These are phyloP conservation scores for Darevskia mixta DNA, from an alignment of 2,797 vertebrate genomes.

Conservation along the genomic window DNA sequence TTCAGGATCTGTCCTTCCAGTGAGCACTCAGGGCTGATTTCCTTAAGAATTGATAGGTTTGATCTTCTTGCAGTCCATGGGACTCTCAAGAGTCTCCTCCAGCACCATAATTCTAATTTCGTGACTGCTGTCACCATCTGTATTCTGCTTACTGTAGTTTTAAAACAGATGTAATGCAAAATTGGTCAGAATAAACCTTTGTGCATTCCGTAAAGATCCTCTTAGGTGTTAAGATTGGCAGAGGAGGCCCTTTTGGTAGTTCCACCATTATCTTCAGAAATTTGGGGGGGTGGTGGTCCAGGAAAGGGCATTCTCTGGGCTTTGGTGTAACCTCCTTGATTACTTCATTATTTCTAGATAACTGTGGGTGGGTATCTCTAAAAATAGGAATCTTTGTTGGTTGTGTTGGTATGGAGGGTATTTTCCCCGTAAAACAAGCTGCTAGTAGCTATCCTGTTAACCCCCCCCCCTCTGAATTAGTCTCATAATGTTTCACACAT, in stretches of 20 bases:
- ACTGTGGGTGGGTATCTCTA: neutral
- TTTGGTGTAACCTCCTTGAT: neutral
- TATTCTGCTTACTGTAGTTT: neutral
- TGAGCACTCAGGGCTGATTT: too few species aligned
- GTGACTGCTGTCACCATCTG: too few species aligned
- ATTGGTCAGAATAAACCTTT: conserved; percentile 13
- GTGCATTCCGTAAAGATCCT: neutral
- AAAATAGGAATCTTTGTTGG: neutral
- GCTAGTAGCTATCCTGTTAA: neutral
- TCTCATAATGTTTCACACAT: neutral
- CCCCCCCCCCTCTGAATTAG: neutral
- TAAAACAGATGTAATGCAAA: neutral
- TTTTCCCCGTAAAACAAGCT: neutral
- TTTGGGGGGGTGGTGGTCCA: too few species aligned
- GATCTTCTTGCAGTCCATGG: too few species aligned
- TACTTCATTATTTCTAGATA: neutral
- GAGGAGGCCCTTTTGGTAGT: too few species aligned
- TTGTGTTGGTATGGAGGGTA: neutral
- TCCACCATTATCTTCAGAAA: too few species aligned
- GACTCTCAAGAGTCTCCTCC: too few species aligned
- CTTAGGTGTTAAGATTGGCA: neutral
- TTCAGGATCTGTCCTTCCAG: too few species aligned
- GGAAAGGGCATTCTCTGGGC: too few species aligned
- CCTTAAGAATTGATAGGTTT: too few species aligned
- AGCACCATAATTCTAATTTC: too few species aligned